A percentile compares a stretch with the other conserved stretches of the same genome.
Evolutionary conservation across 2,797 vertebrate species (phyloP).

Genomic region (Sebastolobus alascanus): DNA sequence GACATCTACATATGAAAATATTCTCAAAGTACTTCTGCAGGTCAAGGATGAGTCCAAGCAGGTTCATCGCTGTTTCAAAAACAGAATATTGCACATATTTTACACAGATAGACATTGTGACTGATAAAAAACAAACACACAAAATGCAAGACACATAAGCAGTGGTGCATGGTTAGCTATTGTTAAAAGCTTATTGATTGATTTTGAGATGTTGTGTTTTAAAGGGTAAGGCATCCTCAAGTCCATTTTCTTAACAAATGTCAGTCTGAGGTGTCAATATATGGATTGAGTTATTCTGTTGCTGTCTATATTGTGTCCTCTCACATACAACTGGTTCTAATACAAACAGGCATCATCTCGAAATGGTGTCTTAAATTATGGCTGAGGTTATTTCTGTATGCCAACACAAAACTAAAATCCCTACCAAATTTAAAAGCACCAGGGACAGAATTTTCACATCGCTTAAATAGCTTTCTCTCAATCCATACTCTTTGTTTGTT

Average conservation of each 20-base stretch:
- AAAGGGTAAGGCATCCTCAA: neutral
- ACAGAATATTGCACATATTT: slow-evolving; percentile 74
- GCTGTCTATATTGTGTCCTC: slow-evolving; percentile 3
- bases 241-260: neutral
- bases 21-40: slow-evolving; percentile 51
- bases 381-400: neutral
- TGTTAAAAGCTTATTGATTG: slow-evolving; percentile 76
- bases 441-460: neutral
- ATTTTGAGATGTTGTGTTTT: slow-evolving; percentile 19
- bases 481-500: neutral
- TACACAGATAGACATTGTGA: slow-evolving; percentile 74
- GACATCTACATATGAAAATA: slow-evolving; percentile 6
- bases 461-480: neutral
- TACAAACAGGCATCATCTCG: neutral
- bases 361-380: slow-evolving; percentile 13
- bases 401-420: neutral
- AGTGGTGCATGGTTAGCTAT: slow-evolving; percentile 81
- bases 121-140: slow-evolving; percentile 75
- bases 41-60: slow-evolving; percentile 77
- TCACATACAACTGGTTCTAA: neutral
- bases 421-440: slow-evolving; percentile 1
- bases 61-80: slow-evolving; percentile 86
- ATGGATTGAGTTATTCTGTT: neutral
- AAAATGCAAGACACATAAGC: slow-evolving; percentile 82
- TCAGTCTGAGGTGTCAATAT: neutral